phyloP scores from a whole-genome alignment of 2,113 vertebrate species.

The Todiramphus chloris region DNA sequence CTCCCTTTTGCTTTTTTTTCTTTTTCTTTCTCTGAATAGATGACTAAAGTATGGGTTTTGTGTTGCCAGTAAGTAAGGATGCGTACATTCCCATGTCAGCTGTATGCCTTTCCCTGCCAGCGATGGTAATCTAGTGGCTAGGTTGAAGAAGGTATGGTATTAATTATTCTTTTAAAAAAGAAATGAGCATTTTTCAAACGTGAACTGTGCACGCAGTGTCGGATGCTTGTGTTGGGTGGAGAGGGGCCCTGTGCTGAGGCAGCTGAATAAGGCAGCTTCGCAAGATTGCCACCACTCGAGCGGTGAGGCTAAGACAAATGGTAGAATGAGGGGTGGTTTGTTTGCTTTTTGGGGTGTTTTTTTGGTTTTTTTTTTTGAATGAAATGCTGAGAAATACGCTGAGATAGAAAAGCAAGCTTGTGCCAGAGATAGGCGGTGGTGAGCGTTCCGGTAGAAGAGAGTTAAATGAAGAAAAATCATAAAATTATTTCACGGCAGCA shows the following conservation, averaged over 20 bases:
- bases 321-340: not conserved
- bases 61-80: not conserved
- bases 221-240: accelerated
- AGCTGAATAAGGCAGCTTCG: not conserved
- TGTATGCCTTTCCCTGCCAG: not conserved
- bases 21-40: not conserved
- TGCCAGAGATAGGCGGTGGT: not conserved
- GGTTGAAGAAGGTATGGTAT: not conserved
- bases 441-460: not conserved
- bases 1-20: not conserved
- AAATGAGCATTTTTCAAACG: not conserved
- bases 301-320: not conserved
- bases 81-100: not conserved
- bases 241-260: not conserved
- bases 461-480: not conserved
- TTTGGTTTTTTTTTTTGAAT: not conserved
- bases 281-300: not conserved
- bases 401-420: not conserved
- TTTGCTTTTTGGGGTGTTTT: accelerated
- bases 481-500: constrained; percentile 29
- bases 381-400: not conserved
- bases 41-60: not conserved
- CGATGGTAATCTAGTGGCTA: not conserved
- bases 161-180: not conserved
- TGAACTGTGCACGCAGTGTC: accelerated